These are phyloP conservation scores for Rhegmatorhina hoffmannsi DNA, from an alignment of 2,113 vertebrate species.

Conservation along the genomic window DNA sequence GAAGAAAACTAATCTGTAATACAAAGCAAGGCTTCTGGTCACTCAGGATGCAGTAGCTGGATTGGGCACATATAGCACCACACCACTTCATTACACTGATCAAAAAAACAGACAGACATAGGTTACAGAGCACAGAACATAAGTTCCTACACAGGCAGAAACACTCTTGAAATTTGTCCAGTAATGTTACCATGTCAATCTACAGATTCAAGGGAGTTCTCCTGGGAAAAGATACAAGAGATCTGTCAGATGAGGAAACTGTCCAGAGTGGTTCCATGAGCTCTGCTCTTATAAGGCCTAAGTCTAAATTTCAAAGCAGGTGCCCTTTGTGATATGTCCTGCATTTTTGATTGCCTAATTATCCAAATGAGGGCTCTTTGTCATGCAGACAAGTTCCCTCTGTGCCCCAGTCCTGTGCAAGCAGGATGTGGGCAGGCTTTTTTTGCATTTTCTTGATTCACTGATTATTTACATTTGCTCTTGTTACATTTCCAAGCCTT, in stretches of 20 bases:
- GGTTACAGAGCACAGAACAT: neutral
- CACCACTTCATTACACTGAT: accelerated
- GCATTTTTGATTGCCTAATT: neutral
- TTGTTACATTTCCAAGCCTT: neutral
- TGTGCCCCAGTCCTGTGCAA: neutral
- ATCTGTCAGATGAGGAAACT: neutral
- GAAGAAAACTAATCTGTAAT: neutral
- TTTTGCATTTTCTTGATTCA: neutral
- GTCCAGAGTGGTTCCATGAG: neutral
- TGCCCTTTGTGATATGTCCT: neutral
- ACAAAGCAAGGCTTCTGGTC: neutral
- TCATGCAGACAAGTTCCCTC: neutral
- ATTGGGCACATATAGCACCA: neutral
- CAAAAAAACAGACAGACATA: neutral
- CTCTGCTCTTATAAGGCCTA: neutral
- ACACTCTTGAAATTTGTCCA: neutral
- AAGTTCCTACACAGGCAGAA: neutral
- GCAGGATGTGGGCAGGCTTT: neutral
- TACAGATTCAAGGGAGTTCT: neutral
- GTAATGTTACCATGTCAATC: neutral
- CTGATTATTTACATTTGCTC: neutral
- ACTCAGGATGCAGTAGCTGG: neutral
- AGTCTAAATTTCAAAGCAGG: neutral
- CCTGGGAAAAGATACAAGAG: neutral
- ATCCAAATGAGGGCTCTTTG: neutral